Conservation (phyloP, 2,113 vertebrate species). For the Cryptotis parvus region DNA sequence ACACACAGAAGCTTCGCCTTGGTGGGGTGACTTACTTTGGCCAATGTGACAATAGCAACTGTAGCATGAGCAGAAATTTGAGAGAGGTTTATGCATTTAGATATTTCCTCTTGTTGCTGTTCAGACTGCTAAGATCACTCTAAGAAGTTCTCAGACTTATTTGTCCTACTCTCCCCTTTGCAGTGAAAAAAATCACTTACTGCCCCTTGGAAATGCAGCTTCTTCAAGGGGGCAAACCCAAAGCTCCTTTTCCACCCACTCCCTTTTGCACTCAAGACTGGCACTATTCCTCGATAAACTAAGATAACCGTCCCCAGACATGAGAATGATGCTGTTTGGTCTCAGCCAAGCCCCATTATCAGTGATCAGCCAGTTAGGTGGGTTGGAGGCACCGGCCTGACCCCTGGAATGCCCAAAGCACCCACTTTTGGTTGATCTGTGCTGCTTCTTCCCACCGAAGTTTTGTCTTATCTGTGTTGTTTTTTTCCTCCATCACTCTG, state of each 20-base stretch:
- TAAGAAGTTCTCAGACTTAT: neutral
- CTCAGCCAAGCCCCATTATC: neutral
- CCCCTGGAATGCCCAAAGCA: neutral
- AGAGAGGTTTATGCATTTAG: neutral
- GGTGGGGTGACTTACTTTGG: neutral
- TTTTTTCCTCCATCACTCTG: neutral
- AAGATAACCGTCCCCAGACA: neutral
- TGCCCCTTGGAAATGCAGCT: too few relatives aligned
- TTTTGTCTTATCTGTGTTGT: neutral
- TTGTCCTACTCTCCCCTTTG: neutral
- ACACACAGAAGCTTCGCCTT: neutral
- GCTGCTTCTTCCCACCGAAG: neutral
- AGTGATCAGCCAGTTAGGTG: neutral
- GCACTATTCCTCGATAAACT: neutral
- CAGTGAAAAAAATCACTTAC: neutral
- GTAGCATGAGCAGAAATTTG: neutral
- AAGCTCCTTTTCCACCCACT: too few relatives aligned
- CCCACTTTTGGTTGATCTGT: neutral
- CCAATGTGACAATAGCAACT: neutral
- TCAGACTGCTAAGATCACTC: neutral
- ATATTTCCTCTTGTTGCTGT: neutral
- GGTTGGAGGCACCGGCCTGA: neutral
- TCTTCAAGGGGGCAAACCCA: too few relatives aligned
- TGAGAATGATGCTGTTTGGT: neutral
- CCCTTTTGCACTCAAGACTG: too few relatives aligned